These are phyloP conservation scores for Tursiops truncatus DNA, from an alignment of 2,113 vertebrate genomes.

Conservation along the genomic window DNA sequence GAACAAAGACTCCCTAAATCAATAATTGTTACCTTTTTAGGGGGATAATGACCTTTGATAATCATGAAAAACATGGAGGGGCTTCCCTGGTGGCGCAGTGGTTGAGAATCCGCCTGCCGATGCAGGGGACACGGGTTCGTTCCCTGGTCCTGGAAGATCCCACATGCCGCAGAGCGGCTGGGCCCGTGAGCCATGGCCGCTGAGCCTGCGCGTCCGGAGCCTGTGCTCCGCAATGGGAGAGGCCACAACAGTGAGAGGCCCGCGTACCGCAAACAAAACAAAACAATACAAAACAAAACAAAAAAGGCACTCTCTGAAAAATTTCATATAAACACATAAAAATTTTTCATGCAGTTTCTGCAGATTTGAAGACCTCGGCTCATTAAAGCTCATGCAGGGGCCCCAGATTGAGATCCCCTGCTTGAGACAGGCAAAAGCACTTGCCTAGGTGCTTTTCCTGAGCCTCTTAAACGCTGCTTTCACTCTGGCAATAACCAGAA, in stretches of 20 bases:
- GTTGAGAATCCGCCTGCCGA: too few species aligned
- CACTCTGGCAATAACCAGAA: background rate
- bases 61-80: background rate
- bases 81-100: too few species aligned
- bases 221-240: too few species aligned
- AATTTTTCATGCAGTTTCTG: background rate
- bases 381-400: background rate
- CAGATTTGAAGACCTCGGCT: background rate
- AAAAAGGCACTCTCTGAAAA: background rate
- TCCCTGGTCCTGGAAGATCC: too few species aligned
- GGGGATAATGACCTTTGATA: background rate
- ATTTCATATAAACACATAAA: background rate
- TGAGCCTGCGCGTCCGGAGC: too few species aligned
- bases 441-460: background rate
- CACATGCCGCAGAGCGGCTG: too few species aligned
- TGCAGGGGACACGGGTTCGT: too few species aligned
- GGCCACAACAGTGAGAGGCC: too few species aligned
- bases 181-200: too few species aligned
- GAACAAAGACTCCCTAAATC: constrained; percentile 4
- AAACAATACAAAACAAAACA: too few species aligned
- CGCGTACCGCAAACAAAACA: too few species aligned
- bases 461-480: background rate
- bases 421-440: background rate
- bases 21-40: background rate
- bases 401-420: background rate